A percentile compares a stretch with the other conserved stretches of the same genome.
Evolutionary conservation across 2,113 vertebrate genomes (phyloP).

Genomic region (Coracopsis vasa): DNA sequence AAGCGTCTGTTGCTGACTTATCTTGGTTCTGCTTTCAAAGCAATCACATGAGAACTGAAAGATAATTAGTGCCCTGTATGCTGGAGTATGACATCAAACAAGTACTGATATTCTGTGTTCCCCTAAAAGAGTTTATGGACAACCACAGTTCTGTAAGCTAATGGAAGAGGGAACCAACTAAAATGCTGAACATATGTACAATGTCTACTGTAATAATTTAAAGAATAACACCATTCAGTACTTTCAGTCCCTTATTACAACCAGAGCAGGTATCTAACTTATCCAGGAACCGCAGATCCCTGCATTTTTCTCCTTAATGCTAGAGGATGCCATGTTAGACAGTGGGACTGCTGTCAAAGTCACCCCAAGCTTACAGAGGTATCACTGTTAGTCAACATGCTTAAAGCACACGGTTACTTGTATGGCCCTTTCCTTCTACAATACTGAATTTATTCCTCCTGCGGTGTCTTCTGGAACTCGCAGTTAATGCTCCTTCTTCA

Average conservation of each 20-base stretch:
- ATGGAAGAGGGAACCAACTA: accelerated
- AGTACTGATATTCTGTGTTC: not conserved
- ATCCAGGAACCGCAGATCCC: not conserved
- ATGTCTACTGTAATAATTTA: not conserved
- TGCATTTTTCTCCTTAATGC: not conserved
- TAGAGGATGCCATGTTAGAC: not conserved
- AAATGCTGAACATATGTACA: not conserved
- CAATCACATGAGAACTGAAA: not conserved
- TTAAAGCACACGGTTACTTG: not conserved
- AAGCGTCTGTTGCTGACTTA: accelerated
- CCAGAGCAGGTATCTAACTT: not conserved
- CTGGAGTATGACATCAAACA: accelerated
- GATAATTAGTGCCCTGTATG: not conserved
- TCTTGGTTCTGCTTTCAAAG: not conserved
- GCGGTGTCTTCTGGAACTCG: not conserved
- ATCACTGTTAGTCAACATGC: not conserved
- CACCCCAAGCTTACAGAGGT: not conserved
- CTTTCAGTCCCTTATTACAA: not conserved
- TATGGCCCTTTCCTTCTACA: not conserved
- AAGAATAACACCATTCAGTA: not conserved
- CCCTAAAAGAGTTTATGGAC: not conserved
- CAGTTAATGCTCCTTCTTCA: not conserved
- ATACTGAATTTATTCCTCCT: not conserved
- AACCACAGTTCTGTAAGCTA: not conserved
- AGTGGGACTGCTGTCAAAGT: not conserved